Base-by-base conservation (phyloP, 1,140 invertebrate species). In the Antheraea pernyi region DNA sequence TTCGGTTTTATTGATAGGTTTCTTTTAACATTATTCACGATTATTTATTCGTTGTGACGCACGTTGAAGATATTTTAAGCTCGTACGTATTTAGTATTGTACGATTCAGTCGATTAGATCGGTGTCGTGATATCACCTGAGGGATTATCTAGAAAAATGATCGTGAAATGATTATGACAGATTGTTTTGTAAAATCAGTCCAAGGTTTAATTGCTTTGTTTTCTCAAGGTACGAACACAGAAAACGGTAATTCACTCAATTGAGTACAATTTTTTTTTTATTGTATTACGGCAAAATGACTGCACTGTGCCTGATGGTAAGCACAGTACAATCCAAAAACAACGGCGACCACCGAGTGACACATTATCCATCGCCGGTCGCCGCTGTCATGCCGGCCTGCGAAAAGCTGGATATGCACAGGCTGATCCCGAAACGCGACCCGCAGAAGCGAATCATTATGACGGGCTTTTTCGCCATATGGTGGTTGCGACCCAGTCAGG, bases 1-100 rank as follows among this genome's bases (percentile, higher is more conserved):
- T 89, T 91, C 84, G 80, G 80, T 90, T 92, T 92, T 92, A 92
- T 92, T 92, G 90, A 92, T 92, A 91, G 88, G 86, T 84, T 84
- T 79, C 86, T 88, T 91, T 91, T 89, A 83, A 84, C 80, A 84
- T 88, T 88, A 81, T 86, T 82, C 78, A 80, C 79, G 67, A 69
- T 71, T 74, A 71, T 74, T 69, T 71, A 75, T 73, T 71, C 68
- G 63, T 69, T 68, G 67, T 66, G 61, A 70, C 42, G 65, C 16
- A 59, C 63, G 59, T 68, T 66, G 18, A 68, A 66, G 53, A 73
- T 75, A 46, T 69, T 63, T 67, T 30, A 73, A 78, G 70, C n/a
- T 67, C 53, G 48, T 9, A 42, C 19, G 11, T 48, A 48, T 48
- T 48, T 48, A 48, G 3, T 48, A 9, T 48, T 48, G 46, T 48